phyloP scores from a whole-genome alignment of 2,888 invertebrate species.

The Drosophila engyochracea region DNA sequence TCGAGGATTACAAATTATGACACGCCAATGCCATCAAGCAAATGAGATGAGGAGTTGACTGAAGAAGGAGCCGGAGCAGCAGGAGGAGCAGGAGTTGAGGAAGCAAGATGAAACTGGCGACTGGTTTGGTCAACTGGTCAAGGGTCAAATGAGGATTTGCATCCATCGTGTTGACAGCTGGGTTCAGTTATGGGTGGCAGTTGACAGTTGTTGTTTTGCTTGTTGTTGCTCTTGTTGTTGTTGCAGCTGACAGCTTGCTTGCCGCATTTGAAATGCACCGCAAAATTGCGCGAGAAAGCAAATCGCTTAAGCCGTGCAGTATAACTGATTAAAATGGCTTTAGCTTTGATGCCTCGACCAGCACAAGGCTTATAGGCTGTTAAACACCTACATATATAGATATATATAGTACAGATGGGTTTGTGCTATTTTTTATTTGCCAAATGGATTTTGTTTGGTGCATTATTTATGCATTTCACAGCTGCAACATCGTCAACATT shows the following conservation, averaged over 20 bases:
- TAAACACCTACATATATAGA: neutral
- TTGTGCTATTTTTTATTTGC: constrained; percentile 31
- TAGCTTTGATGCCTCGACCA: constrained; percentile 49
- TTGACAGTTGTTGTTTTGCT: constrained; percentile 29
- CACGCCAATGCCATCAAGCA: constrained; percentile 73
- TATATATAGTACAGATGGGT: neutral
- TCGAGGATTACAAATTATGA: constrained; percentile 84
- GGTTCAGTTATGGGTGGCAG: constrained; percentile 29
- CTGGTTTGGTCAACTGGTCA: constrained; percentile 54
- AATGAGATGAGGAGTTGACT: constrained; percentile 53
- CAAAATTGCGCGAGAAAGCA: constrained; percentile 66
- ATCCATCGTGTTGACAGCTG: constrained; percentile 52
- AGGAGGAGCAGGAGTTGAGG: neutral
- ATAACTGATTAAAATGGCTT: constrained; percentile 77
- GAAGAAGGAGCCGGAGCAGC: neutral
- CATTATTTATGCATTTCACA: constrained; percentile 55
- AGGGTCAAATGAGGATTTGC: constrained; percentile 80
- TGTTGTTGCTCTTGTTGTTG: constrained; percentile 2
- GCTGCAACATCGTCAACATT: constrained; percentile 52
- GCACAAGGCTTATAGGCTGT: constrained; percentile 35
- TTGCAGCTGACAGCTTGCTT: constrained; percentile 60
- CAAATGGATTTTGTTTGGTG: constrained; percentile 48
- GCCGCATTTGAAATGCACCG: constrained; percentile 71
- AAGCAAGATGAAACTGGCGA: neutral
- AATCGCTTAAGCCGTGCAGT: constrained; percentile 56